Base-by-base conservation (phyloP, 2,113 vertebrate species). In the Telmatochromis sp. region DNA sequence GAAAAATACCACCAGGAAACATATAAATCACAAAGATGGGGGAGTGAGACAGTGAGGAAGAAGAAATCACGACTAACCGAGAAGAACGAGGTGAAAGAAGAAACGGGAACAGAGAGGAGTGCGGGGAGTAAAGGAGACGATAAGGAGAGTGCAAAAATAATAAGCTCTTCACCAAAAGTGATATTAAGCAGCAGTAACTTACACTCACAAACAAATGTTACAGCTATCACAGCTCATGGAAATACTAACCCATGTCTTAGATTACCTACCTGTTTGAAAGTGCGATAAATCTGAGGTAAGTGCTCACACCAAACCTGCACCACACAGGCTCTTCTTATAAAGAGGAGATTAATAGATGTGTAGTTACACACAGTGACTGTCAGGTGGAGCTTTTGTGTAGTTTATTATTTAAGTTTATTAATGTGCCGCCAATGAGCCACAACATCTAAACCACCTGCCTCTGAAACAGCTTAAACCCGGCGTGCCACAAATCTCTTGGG, bases 1-100 rank as follows among this genome's bases (percentile, higher is more conserved):
- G 21, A 65, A 35, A 78, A 86, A 87, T 37, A 58, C 42, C 63
- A 89, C 45, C 9, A 14, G 26, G 55, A 31, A 65, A 63, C 47
- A 31, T 80, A 87, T 90, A 90, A 82, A 89, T 91, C 81, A 91
- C 19, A 86, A 19, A 81, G 58, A 85, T 17, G 49, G 73, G 15
- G 57, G 21, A 81, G 68, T 33, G 17, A 47, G 82, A 63, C 6
- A 23, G 75, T 5, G 49, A 83, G 28, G 45, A 73, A 73, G 35
- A 75, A 37, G 47, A 47, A 73, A 68, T 82, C 10, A 12, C 31
- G 49, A 31, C 21, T 14, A 35, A 85, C 42, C 2, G 31, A 75
- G n/a, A 31, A 54, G 60, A 37, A 82, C 80, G 4, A 83, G 33
- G 49, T 57, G 51, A 54, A 60, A 37, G 37, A 85, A 78, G 42